Evolutionary conservation across 2,888 invertebrate species (phyloP).

Genomic region (Panopea generosa): DNA sequence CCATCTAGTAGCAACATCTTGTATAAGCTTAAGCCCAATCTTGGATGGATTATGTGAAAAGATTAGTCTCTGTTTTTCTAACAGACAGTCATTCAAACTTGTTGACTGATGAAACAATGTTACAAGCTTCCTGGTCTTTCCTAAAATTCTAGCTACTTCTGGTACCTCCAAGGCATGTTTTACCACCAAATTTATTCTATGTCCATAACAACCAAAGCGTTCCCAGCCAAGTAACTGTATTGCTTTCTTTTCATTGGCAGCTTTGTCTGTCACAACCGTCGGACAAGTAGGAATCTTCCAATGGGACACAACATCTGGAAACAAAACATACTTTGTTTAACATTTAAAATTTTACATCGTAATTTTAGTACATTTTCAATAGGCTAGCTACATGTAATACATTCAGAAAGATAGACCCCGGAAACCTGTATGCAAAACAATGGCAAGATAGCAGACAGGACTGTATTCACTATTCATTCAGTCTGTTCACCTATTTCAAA

Average conservation of each 20-base stretch:
- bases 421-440: too few species aligned
- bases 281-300: slow-evolving; percentile 5
- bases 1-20: slow-evolving; percentile 49
- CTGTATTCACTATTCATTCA: too few species aligned
- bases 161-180: slow-evolving; percentile 34
- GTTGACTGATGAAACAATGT: slow-evolving; percentile 40
- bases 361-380: not conserved
- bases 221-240: slow-evolving; percentile 30
- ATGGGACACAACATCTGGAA: slow-evolving; percentile 1
- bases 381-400: too few species aligned
- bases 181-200: slow-evolving; percentile 51
- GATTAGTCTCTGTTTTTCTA: slow-evolving; percentile 29
- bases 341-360: not conserved
- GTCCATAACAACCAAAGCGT: slow-evolving; percentile 58
- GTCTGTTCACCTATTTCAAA: too few species aligned
- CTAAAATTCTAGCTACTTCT: slow-evolving; percentile 20
- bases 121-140: slow-evolving; percentile 35
- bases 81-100: slow-evolving; percentile 24
- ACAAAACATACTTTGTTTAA: not conserved
- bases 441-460: too few species aligned
- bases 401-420: too few species aligned
- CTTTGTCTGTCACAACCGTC: slow-evolving; percentile 21
- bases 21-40: slow-evolving; percentile 39
- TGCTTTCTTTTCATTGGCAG: slow-evolving; percentile 35
- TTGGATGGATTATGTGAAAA: not conserved